These are phyloP conservation scores for Pseudochirops corinnae DNA, from an alignment of 2,797 vertebrate genomes.

Conservation along the genomic window DNA sequence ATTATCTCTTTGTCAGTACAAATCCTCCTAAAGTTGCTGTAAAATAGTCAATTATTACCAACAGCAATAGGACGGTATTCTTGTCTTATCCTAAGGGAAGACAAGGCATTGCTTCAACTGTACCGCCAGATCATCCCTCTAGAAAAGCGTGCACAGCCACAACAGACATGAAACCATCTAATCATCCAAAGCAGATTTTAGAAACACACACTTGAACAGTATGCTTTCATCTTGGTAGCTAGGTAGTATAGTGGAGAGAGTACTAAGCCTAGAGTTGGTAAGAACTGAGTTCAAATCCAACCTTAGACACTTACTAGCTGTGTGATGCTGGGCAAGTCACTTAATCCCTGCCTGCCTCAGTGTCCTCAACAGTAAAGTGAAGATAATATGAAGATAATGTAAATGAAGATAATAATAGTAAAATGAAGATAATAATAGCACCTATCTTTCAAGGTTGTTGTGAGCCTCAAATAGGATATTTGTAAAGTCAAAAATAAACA, in stretches of 20 bases:
- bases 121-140: not conserved
- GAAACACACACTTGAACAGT: not conserved
- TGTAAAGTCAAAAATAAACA: not conserved
- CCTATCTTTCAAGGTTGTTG: not conserved
- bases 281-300: not conserved
- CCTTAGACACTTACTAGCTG: not conserved
- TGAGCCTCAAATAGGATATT: not conserved
- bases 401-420: no score
- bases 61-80: not conserved
- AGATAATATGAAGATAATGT: no score
- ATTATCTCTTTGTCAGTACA: not conserved
- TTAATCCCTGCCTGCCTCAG: not conserved
- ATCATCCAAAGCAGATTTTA: conserved; percentile 9
- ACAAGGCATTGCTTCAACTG: not conserved
- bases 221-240: not conserved
- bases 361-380: not conserved
- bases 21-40: not conserved
- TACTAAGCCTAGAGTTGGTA: not conserved
- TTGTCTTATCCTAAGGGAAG: not conserved
- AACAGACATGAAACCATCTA: not conserved
- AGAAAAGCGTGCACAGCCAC: not conserved
- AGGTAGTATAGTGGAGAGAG: not conserved
- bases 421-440: not conserved
- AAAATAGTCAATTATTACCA: not conserved
- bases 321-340: not conserved